These are phyloP conservation scores for Drosophila borealis DNA, from an alignment of 2,888 invertebrate species.

Conservation along the genomic window DNA sequence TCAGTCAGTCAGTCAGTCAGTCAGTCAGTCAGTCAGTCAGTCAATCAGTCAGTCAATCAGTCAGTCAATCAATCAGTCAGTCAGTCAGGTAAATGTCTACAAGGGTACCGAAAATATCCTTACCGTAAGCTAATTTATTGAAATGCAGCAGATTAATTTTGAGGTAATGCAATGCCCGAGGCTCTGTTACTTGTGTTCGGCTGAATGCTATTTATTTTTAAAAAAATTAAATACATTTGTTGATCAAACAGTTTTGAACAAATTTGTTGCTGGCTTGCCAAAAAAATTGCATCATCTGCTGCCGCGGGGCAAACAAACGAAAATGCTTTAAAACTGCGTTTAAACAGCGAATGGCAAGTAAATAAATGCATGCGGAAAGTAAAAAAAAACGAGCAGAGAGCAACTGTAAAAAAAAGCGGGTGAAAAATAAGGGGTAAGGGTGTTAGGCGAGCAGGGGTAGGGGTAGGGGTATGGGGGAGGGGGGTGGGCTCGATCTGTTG, in stretches of 20 bases:
- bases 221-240: slow-evolving; percentile 6
- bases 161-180: slow-evolving; percentile 6
- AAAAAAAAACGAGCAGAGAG: not conserved
- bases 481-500: not conserved
- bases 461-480: not conserved
- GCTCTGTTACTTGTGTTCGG: not conserved
- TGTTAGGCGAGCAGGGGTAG: not conserved
- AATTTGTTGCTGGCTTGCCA: slow-evolving; percentile 13
- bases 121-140: not conserved
- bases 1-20: too few species aligned
- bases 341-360: slow-evolving; percentile 46
- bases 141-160: slow-evolving; percentile 18
- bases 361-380: slow-evolving; percentile 49
- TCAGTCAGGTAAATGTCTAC: too few species aligned
- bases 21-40: too few species aligned
- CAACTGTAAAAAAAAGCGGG: not conserved
- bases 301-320: slow-evolving; percentile 1
- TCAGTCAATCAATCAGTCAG: too few species aligned
- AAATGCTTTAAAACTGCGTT: slow-evolving; percentile 43
- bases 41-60: too few species aligned
- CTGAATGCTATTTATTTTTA: not conserved
- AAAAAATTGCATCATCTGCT: slow-evolving; percentile 2
- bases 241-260: slow-evolving; percentile 25
- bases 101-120: not conserved
- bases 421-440: slow-evolving; percentile 12